These are phyloP conservation scores for Hirtodrosophila cameraria DNA, from an alignment of 2,888 invertebrate genomes.

Conservation along the genomic window DNA sequence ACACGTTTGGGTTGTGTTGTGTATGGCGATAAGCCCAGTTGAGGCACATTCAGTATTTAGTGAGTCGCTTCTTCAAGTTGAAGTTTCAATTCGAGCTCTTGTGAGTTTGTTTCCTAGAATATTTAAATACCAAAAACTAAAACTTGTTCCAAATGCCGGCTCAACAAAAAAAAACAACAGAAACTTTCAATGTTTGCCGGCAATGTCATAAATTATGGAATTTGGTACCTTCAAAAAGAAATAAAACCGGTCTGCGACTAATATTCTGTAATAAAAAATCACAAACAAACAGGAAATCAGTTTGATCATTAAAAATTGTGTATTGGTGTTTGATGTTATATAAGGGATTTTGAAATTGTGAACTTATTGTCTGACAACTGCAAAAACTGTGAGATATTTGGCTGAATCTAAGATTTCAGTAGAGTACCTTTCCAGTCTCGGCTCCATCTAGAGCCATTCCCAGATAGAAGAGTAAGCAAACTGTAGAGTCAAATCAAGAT, in stretches of 20 bases:
- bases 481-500: conserved; percentile 18
- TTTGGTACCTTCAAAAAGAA: conserved; percentile 37
- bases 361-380: background rate
- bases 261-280: conserved; percentile 66
- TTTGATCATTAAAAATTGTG: conserved; percentile 2
- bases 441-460: background rate
- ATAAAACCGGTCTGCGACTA: conserved; percentile 36
- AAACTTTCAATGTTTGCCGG: conserved; percentile 51
- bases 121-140: conserved; percentile 7
- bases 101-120: conserved; percentile 30
- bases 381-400: no score
- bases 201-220: conserved; percentile 64
- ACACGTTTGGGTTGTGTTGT: conserved; percentile 6
- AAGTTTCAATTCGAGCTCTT: conserved; percentile 19
- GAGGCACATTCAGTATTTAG: conserved; percentile 7
- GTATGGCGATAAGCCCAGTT: conserved; percentile 40
- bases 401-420: no score
- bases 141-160: conserved; percentile 63
- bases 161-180: conserved; percentile 18
- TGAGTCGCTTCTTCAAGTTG: conserved; percentile 1
- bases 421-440: no score
- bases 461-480: conserved; percentile 6
- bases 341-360: background rate
- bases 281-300: conserved; percentile 72
- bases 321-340: background rate